Base-by-base conservation (phyloP, 2,888 invertebrate genomes). In the Melangyna quadrimaculata region DNA sequence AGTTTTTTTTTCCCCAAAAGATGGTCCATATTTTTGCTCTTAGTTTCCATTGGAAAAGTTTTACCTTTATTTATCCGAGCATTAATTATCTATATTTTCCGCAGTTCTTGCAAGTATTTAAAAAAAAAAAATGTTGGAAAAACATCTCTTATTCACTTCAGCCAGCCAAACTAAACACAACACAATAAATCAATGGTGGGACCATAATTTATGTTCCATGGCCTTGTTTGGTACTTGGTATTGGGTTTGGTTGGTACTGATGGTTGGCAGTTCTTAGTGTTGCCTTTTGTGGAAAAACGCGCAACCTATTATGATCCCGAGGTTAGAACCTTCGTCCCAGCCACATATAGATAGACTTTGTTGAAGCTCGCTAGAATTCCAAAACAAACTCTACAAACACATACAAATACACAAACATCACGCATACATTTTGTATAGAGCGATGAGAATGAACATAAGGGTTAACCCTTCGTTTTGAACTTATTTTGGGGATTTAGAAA, bases 61-160 rank as follows among this genome's bases (percentile, higher is more conserved):
- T 65, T 65, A 72, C 72, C 72, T 72, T 67, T 69, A 73, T 70
- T 55, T 70, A 74, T 70, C 53, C 22, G 12, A 74, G 59, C 70
- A 74, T 80, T 80, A 80, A 80, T 80, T 80, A 80, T 61, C 73
- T 80, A 80, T 80, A 74, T 80, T 72, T 80, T 80, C 22, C 45
- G 53, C 48, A 63, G 57, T 63, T 63, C 69, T 74, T 27, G 74
- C 61, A 61, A 80, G 74, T 51, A 74, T 80, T 80, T 73, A 53
- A 79, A 79, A 59, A 59, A 37, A 35, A 22, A 35, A 69, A 78
- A 43, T 43, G n/a, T 53, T 61, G 22, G 59, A 74, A 74, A 57
- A 80, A 74, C 74, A 80, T 80, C 69, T 70, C 69, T 63, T 70
- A 80, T 80, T 74, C 74, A 74, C 70, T 80, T 74, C 14, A 51